Evolutionary conservation across 2,113 vertebrate species (phyloP).

Genomic region (Myotis brandtii): DNA sequence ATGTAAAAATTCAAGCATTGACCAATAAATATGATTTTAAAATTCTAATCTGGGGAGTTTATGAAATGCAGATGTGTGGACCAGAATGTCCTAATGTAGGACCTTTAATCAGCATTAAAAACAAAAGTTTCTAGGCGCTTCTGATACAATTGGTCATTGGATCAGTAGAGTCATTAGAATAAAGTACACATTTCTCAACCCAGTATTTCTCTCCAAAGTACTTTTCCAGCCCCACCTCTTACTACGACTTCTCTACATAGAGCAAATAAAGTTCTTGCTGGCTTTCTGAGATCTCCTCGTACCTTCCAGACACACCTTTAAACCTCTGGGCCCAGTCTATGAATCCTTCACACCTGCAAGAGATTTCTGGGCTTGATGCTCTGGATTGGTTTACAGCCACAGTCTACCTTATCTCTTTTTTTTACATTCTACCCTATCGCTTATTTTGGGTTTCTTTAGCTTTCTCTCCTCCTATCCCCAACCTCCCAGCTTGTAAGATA

Average conservation of each 20-base stretch:
- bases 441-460: neutral
- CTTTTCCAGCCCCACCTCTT: neutral
- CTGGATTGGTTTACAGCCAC: neutral
- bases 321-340: neutral
- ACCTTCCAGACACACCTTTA: conserved; percentile 32
- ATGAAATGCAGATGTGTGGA: neutral
- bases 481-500: neutral
- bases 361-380: neutral
- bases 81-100: neutral
- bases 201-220: neutral
- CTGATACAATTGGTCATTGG: neutral
- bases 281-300: neutral
- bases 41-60: neutral
- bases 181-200: neutral
- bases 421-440: neutral
- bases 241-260: neutral
- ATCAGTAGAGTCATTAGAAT: neutral
- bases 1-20: neutral
- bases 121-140: neutral
- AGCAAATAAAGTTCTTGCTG: conserved; percentile 26
- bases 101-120: neutral
- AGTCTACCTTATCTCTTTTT: neutral
- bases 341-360: neutral
- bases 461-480: neutral
- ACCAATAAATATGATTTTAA: conserved; percentile 13